phyloP scores from a whole-genome alignment of 2,888 invertebrate genomes.

The Nasonia oneida region DNA sequence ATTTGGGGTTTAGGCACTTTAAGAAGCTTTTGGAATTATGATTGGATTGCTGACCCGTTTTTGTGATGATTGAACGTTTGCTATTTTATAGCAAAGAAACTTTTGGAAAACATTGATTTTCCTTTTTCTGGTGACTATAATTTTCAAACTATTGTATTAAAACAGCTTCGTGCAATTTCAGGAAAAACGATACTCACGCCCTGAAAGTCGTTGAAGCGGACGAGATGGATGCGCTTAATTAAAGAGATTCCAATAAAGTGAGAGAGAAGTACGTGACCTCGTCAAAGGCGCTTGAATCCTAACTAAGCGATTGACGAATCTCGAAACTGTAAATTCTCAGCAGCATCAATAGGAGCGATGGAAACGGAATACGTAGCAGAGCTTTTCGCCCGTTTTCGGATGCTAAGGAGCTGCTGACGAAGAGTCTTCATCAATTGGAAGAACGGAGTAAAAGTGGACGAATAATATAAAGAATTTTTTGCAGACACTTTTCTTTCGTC shows the following conservation, averaged over 20 bases:
- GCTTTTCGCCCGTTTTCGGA: conserved; percentile 42
- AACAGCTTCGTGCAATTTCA: neutral
- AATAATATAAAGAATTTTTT: no score
- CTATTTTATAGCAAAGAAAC: no score
- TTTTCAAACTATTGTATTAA: no score
- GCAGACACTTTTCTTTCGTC: no score
- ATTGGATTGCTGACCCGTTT: no score
- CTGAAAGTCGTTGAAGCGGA: neutral
- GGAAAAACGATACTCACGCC: conserved; percentile 1
- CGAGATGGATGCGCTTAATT: conserved; percentile 42
- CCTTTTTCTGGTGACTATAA: no score
- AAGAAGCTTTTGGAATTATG: no score
- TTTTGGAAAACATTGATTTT: no score
- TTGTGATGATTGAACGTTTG: no score
- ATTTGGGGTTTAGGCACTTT: no score
- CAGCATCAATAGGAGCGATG: neutral
- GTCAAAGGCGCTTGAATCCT: conserved; percentile 17
- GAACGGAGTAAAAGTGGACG: no score
- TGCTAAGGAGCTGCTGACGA: conserved; percentile 19
- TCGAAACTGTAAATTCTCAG: neutral
- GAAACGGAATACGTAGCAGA: neutral
- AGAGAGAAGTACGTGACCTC: neutral
- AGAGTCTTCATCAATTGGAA: no score
- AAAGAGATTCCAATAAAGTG: conserved; percentile 52
- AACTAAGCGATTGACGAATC: conserved; percentile 56